A percentile compares a stretch with the other conserved stretches of the same genome.
These are phyloP conservation scores for Physella acuta DNA, from an alignment of 1,140 invertebrate genomes.

Conservation along the genomic window DNA sequence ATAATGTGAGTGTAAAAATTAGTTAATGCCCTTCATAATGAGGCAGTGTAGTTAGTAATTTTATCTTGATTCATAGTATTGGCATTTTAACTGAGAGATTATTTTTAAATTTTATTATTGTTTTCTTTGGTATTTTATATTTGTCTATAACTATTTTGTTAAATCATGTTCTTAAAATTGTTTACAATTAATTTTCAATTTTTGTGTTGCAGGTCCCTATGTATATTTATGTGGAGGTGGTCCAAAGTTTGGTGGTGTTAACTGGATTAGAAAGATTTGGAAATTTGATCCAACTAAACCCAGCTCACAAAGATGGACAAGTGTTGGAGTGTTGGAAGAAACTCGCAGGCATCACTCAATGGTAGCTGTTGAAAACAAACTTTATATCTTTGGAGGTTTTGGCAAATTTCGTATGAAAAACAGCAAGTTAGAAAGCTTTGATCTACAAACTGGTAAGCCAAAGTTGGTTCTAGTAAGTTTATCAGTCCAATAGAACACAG, in stretches of 20 bases:
- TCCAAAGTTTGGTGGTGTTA: conserved; percentile 2
- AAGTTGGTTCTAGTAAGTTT: too few relatives aligned
- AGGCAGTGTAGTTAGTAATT: not conserved
- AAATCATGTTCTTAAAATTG: not conserved
- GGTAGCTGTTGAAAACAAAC: conserved; percentile 12
- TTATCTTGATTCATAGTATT: not conserved
- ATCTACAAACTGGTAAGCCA: conserved; percentile 13
- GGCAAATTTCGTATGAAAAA: conserved; percentile 23
- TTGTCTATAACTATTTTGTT: not conserved
- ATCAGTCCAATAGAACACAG: too few relatives aligned
- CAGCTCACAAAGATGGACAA: not conserved
- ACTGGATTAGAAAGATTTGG: conserved; percentile 22
- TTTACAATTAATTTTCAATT: not conserved
- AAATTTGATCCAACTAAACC: conserved; percentile 9
- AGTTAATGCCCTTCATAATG: too few relatives aligned
- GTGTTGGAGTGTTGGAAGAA: conserved; percentile 3
- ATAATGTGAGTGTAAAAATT: too few relatives aligned
- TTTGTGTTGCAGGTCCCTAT: conserved; percentile 3
- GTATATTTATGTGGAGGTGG: conserved; percentile 21
- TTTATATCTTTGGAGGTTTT: conserved; percentile 26
- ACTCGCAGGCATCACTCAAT: conserved; percentile 13
- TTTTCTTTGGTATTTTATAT: not conserved
- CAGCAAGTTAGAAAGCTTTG: conserved; percentile 7
- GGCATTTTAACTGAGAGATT: not conserved
- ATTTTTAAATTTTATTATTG: not conserved